Base-by-base conservation (phyloP, 2,888 invertebrate genomes). In the Petrolisthes manimaculis region DNA sequence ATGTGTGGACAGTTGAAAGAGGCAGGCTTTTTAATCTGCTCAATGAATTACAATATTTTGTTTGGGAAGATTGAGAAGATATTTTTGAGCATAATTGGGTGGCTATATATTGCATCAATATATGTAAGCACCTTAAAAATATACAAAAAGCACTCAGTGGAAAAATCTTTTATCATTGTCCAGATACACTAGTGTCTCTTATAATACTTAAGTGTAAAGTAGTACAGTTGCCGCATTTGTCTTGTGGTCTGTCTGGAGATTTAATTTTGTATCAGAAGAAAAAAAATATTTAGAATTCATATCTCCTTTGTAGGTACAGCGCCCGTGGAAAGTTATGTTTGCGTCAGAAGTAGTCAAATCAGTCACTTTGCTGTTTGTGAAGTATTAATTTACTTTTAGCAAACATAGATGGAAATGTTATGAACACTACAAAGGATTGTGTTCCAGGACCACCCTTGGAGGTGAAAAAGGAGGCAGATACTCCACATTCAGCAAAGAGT, bases 111-210 rank as follows among this genome's bases (percentile, higher is more conserved):
- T 80, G 74, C 79, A 84, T 83, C 79, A 83, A 88, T 89, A 89
- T 88, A 88, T 84, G 82, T 75, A 88, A 88, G 88, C 88, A 84
- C 88, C 88, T 88, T 54, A 77, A 81, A 84, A 84, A 82, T 79
- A 81, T 88, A 84, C 84, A 84, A 88, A 88, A 84, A 88, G 84
- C 84, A 88, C 88, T 88, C 88, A 88, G 88, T 88, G 88, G 88
- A 88, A 84, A 79, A 80, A 56, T 24, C 61, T 71, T 61, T 88
- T 79, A 84, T 88, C 74, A 79, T 88, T 88, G 88, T 88, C 88
- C 88, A 88, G 81, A 84, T 88, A 84, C 71, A 71, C 71, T 86
- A 81, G 81, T 75, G 82, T 82, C 80, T 86, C 75, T 54, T 37
- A 37, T 86, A 82, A 75, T 56, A 77, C 53, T 86, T 82, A 82